Evolutionary conservation across 2,888 invertebrate genomes (phyloP), one percentile per base, ranked within the genome.

Genomic region (Lycaena phlaeas): DNA sequence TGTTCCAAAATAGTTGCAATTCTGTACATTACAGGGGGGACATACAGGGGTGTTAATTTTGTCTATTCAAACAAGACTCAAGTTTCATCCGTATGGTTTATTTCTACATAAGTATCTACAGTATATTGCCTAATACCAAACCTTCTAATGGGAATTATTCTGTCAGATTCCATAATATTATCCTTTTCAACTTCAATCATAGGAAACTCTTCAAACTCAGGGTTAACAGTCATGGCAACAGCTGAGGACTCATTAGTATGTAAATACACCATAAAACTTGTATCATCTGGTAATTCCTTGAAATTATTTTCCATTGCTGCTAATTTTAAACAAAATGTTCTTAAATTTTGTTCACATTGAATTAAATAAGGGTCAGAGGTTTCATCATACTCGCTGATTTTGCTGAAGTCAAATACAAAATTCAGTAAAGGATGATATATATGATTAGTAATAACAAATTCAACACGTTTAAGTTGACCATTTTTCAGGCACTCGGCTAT

Each of bases 231-330:
- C 40, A 89, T 68, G 14, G 78, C 66, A 15, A 88, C 64, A 38
- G 86, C 86, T 5, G 87, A 81, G n/a, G 86, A 85, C 58, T 88
- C 88, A 50, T 86, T 86, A 10, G 89, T 88, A 47, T 87, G 78
- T 36, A 90, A 63, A 44, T 85, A 78, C 42, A 91, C 86, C n/a
- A 76, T 73, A 60, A 91, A 91, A 49, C 86, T 87, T 37, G 79
- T 62, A 44, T 87, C 82, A 36, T 85, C 76, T 4, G 88, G 85
- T 34, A 88, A 53, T 40, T 75, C 61, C 38, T 78, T 68, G 25
- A 89, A 73, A 48, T 84, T 85, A 22, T 69, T 59, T 41, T 71
- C 68, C 14, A 81, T 58, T 41, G 84, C 75, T 1, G 87, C 70
- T 31, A 91, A 55, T 52, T 86, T 88, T 17, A 91, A 64, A 46